phyloP scores from a whole-genome alignment of 2,888 invertebrate genomes.

The Linyphia triangularis region DNA sequence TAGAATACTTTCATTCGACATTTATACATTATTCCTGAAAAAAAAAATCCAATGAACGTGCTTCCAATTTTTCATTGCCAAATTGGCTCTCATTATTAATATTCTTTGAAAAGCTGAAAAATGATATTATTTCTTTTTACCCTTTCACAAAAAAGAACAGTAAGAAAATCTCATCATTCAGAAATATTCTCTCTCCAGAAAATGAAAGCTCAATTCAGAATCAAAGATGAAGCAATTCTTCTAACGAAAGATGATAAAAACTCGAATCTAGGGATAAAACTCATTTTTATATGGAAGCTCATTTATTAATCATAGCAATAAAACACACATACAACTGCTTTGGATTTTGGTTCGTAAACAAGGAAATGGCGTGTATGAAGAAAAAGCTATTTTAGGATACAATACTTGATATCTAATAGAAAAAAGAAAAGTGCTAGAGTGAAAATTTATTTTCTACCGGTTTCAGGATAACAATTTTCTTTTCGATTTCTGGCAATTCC shows the following conservation, averaged over 20 bases:
- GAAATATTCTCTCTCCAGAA: background rate
- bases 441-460: constrained; percentile 2
- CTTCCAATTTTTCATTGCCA: no score
- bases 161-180: background rate
- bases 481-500: background rate
- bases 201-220: background rate
- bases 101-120: no score
- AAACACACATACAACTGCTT: background rate
- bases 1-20: no score
- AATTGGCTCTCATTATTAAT: no score
- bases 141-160: no score
- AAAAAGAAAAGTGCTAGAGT: background rate
- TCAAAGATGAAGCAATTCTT: background rate
- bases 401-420: background rate
- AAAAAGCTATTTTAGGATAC: background rate
- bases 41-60: no score
- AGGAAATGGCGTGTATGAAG: background rate
- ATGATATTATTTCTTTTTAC: no score
- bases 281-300: background rate
- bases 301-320: background rate
- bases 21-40: no score
- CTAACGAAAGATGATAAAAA: background rate
- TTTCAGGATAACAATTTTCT: background rate
- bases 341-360: constrained; percentile 3
- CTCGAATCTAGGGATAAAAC: background rate